Evolutionary conservation across 2,113 vertebrate species (phyloP).

Genomic region (Vulpes lagopus): DNA sequence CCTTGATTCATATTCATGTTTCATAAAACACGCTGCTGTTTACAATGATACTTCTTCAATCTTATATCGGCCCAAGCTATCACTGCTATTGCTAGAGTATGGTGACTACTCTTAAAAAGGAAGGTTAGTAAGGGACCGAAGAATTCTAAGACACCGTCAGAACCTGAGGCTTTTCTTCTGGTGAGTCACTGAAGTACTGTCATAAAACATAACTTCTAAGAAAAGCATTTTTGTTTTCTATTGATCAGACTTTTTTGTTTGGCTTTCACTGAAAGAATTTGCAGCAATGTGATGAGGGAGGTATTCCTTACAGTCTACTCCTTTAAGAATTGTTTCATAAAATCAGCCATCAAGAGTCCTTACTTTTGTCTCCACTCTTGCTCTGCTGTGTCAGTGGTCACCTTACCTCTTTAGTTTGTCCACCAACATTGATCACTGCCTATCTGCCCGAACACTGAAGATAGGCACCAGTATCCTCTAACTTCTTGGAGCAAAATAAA

Average conservation of each 20-base stretch:
- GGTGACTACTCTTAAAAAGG: neutral
- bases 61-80: neutral
- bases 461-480: conserved; percentile 39
- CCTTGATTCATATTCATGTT: neutral
- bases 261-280: neutral
- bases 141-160: neutral
- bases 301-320: neutral
- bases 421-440: neutral
- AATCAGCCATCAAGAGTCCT: neutral
- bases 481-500: conserved; percentile 61
- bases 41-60: neutral
- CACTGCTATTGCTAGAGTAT: neutral
- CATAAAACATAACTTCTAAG: neutral
- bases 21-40: neutral
- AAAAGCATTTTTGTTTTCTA: conserved; percentile 30
- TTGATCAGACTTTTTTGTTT: neutral
- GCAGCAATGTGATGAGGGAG: neutral
- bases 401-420: neutral
- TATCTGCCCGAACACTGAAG: neutral
- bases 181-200: neutral
- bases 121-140: neutral
- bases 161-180: neutral
- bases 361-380: conserved; percentile 9
- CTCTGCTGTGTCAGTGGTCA: neutral
- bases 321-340: conserved; percentile 25